Conservation (phyloP, 1,140 invertebrate species). For the Calliphora vicina region DNA sequence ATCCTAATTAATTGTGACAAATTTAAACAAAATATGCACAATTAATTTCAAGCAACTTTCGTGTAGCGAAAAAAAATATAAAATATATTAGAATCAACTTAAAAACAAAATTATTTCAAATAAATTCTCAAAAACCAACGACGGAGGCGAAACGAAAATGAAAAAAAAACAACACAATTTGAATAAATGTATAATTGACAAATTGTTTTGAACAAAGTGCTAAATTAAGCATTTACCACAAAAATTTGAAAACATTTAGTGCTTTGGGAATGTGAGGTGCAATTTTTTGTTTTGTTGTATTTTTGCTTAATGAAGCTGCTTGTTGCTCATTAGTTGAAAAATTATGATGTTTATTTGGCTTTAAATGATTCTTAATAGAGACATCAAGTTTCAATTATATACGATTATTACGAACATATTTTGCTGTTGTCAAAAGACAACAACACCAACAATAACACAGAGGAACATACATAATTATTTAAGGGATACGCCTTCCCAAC, state of each 20-base stretch:
- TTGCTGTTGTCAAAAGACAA: background rate
- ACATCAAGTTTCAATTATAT: constrained; percentile 22
- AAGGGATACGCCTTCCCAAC: background rate
- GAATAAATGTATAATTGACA: constrained; percentile 19
- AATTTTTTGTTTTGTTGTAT: background rate
- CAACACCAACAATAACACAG: background rate
- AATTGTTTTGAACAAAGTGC: constrained; percentile 27
- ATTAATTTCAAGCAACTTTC: constrained; percentile 20
- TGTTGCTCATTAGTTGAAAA: constrained; percentile 26
- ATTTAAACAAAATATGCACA: constrained; percentile 31
- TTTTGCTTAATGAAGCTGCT: background rate
- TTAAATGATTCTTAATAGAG: constrained; percentile 34
- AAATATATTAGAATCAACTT: background rate
- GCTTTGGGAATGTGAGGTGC: background rate
- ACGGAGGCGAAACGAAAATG: background rate
- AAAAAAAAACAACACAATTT: background rate
- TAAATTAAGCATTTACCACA: constrained; percentile 29
- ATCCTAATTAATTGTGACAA: constrained; percentile 32
- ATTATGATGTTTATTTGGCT: constrained; percentile 29
- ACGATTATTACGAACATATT: background rate
- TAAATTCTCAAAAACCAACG: background rate
- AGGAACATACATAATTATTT: background rate
- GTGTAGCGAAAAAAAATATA: background rate
- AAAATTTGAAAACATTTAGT: constrained; percentile 22
- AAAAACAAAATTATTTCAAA: constrained; percentile 9